Evolutionary conservation across 2,797 vertebrate genomes (phyloP), one percentile per base, ranked within the genome.

Genomic region (Notamacropus eugenii): DNA sequence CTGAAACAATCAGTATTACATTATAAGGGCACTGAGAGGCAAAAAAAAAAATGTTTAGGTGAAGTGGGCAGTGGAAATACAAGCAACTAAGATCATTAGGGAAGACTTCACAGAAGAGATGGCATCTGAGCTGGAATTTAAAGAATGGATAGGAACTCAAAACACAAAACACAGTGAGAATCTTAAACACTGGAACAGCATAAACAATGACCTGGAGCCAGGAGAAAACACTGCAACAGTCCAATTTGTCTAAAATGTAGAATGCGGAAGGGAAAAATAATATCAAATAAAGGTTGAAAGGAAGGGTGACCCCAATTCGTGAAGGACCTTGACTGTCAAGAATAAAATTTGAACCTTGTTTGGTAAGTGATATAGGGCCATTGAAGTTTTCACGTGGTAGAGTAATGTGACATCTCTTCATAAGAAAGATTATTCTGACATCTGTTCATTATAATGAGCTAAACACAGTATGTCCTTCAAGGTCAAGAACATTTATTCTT

Each of bases 401-500:
- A 87, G 27, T 46, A 87, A 50, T 10, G 4, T 87, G 74, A 27
- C 74, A 50, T 50, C 74, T 87, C 74, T 87, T 50, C 2, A 50
- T 50, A 87, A 87, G 40, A 46, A 87, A 46, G 22, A 87, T 87
- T 27, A 87, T 87, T 87, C 40, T 50, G 40, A 87, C 40, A 87
- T 87, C 74, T 87, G 74, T 95, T 93, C 67, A 92, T 90, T 92
- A 46, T 34, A 87, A 93, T 55, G 22, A 34, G 52, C 24, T 55
- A 82, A 87, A 67, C 28, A n/a, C 95, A 95, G 29, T 82, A 8
- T 55, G 52, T 87, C 55, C 40, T 91, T 92, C 19, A 93, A 95
- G 27, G 11, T 93, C 54, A 62, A 57, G 19, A 74, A 92, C 16
- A 57, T 92, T 50, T 95, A 95, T 94, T 95, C 40, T 59, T 95